Percentiles rank a stretch among this genome's conserved stretches.
Evolutionary conservation across 2,888 invertebrate species (phyloP).

Genomic region (Amphiduros pacificus): DNA sequence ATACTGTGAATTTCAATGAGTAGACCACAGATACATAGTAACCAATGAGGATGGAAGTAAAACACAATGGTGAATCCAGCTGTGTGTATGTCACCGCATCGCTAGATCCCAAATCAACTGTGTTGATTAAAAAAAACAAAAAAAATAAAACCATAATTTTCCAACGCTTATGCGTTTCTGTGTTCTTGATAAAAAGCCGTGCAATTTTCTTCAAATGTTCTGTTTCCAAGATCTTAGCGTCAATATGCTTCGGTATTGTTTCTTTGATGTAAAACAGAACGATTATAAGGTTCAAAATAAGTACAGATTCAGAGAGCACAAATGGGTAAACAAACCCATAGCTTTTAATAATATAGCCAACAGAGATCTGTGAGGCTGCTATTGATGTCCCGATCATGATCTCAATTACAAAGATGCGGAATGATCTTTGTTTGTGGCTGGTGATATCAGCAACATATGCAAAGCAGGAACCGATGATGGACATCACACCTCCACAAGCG

Average conservation of each 20-base stretch:
- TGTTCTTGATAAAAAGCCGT: background rate
- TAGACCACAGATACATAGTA: too few species aligned
- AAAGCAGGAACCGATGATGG: background rate
- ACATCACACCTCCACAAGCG: background rate
- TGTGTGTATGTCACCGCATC: background rate
- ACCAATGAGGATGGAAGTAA: slow-evolving; percentile 4
- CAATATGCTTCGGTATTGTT: background rate
- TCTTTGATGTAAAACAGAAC: background rate
- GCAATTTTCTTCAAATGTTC: background rate
- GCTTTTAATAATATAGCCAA: slow-evolving; percentile 4
- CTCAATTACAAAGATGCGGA: slow-evolving; percentile 10
- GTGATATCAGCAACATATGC: slow-evolving; percentile 14
- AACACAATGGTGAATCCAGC: slow-evolving; percentile 10
- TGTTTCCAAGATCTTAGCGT: background rate
- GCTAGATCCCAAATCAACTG: background rate
- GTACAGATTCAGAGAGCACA: background rate
- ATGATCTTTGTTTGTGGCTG: background rate
- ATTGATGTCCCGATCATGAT: background rate
- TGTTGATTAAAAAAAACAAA: background rate
- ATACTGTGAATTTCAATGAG: too few species aligned
- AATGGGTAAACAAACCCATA: slow-evolving; percentile 8
- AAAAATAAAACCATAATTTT: background rate
- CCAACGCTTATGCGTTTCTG: background rate
- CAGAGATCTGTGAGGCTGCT: background rate
- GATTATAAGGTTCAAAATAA: background rate